Base-by-base conservation (phyloP, 2,797 vertebrate species). In the Chelon labrosus region DNA sequence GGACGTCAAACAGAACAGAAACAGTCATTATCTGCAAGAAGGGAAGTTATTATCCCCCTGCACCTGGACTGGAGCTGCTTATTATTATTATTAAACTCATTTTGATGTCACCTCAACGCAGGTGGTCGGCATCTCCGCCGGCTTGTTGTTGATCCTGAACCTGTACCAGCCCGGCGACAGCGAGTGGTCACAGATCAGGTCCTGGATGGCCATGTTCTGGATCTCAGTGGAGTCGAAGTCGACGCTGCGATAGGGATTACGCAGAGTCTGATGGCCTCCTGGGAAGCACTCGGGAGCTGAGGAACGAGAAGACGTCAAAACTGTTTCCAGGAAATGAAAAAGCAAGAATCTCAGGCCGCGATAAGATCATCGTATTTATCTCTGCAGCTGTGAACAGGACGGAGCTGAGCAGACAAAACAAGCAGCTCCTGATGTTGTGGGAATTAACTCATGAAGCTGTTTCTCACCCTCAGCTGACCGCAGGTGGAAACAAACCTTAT, bases 171-270 rank as follows among this genome's bases (percentile, higher is more conserved):
- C 95, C 0, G 90, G 78, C 0, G 84, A 57, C 85, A 96, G 77
- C 0, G 94, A 94, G 91, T 95, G 95, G 90, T 96, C 95, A 41
- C 95, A 96, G 78, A 96, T 84, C 78, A 97, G 91, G 31, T 95
- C 92, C 89, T 94, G 93, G 69, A 91, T 83, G 2, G 91, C 91
- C 0, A 50, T 93, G 73, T 89, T 85, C 86, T 96, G 96, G 57
- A 96, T 93, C 85, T 95, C 90, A 3, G 89, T 90, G 3, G 95
- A 97, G 92, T 97, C 94, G 2, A 96, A 96, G 73, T 81, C 57
- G 0, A 93, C 52, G 62, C 95, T 96, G 65, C 93, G 92, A 65
- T 88, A 77, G 0, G 95, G 90, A 0, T 91, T 89, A 1, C 22
- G 81, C 49, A 96, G 74, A 63, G 82, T 35, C 38, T 16, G 87